A percentile compares a stretch with the other conserved stretches of the same genome.
These are phyloP conservation scores for Notothenia coriiceps DNA, from an alignment of 2,113 vertebrate species.

Conservation along the genomic window DNA sequence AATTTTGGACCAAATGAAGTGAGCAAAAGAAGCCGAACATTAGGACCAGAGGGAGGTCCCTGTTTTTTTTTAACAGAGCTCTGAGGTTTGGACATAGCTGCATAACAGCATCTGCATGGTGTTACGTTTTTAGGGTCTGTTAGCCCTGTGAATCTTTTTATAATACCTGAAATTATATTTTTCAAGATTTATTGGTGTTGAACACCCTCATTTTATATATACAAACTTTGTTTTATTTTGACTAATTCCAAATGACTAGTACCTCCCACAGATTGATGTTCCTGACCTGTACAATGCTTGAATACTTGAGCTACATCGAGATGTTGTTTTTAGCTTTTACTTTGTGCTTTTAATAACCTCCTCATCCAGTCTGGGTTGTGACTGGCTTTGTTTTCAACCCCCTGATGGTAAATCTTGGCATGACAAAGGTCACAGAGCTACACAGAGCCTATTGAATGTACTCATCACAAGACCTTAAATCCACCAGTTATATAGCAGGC, in stretches of 20 bases:
- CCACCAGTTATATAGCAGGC: constrained; percentile 8
- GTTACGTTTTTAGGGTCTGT: constrained; percentile 35
- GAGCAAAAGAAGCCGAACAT: constrained; percentile 49
- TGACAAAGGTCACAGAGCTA: constrained; percentile 43
- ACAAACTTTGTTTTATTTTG: neutral
- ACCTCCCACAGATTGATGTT: neutral
- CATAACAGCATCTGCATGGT: constrained; percentile 51
- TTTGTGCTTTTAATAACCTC: constrained; percentile 59
- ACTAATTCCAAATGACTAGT: neutral
- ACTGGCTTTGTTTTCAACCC: constrained; percentile 38
- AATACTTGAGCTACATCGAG: constrained; percentile 32
- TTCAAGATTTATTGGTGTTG: neutral
- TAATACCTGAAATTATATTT: neutral
- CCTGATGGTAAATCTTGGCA: constrained; percentile 50
- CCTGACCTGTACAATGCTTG: constrained; percentile 4
- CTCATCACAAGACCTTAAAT: constrained; percentile 58
- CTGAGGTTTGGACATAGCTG: constrained; percentile 52
- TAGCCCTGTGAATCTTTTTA: neutral
- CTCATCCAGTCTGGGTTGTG: constrained; percentile 30
- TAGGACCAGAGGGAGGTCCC: constrained; percentile 33
- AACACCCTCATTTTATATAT: neutral
- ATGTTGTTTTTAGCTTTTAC: constrained; percentile 62
- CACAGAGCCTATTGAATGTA: constrained; percentile 12
- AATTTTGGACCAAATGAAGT: constrained; percentile 54
- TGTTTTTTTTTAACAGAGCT: constrained; percentile 33